Conservation (phyloP, 2,797 vertebrate genomes). For the Pachyuromys duprasi region DNA sequence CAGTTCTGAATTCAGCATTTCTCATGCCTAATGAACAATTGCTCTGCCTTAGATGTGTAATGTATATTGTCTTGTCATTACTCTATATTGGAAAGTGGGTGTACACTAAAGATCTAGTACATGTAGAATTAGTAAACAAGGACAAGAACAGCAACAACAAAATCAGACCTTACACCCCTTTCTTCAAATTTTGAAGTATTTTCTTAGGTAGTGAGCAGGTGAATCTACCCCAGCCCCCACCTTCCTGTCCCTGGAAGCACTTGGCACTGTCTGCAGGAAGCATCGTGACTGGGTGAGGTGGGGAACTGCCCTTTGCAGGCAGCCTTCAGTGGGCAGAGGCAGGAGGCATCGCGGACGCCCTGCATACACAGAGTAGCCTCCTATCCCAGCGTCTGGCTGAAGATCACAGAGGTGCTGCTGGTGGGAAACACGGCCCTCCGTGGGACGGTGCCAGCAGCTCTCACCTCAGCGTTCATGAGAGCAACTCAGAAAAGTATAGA, state of each 20-base stretch:
- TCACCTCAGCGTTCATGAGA: background rate
- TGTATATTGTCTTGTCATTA: background rate
- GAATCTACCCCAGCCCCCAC: too few relatives aligned
- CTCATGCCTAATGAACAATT: background rate
- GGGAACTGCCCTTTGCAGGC: background rate
- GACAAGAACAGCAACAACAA: background rate
- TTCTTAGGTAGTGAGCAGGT: background rate
- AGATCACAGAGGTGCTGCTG: background rate
- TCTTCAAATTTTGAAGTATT: background rate
- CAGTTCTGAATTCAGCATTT: slow-evolving; percentile 17
- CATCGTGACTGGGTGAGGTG: too few relatives aligned
- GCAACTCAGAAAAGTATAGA: background rate
- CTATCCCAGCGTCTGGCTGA: background rate
- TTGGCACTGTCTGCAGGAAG: background rate
- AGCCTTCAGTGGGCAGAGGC: background rate
- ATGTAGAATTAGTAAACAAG: background rate
- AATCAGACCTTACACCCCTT: background rate
- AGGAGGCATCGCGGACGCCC: background rate
- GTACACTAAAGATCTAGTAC: background rate
- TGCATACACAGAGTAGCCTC: background rate
- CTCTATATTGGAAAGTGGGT: background rate
- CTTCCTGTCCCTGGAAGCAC: background rate
- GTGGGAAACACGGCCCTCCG: background rate
- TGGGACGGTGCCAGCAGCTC: background rate
- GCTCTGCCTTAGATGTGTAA: background rate